Evolutionary conservation across 2,888 invertebrate genomes (phyloP).

Genomic region (Drosophila falleni): DNA sequence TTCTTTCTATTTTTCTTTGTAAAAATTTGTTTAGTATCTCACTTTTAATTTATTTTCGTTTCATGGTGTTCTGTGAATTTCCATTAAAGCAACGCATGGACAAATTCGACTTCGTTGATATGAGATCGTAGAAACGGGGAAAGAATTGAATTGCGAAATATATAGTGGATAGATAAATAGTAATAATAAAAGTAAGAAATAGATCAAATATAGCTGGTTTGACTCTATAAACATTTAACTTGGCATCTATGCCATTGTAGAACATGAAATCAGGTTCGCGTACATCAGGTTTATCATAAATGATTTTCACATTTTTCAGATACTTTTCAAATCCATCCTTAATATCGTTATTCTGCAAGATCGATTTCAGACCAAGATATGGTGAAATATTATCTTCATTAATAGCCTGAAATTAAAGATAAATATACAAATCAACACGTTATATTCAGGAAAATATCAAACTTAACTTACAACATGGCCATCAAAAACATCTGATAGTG

Average conservation of each 20-base stretch:
- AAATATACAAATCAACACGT: background rate
- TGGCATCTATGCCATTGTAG: conserved; percentile 92
- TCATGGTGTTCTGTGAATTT: conserved; percentile 29
- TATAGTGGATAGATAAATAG: conserved; percentile 93
- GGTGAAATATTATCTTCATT: conserved; percentile 90
- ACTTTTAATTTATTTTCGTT: conserved; percentile 42
- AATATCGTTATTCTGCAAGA: conserved; percentile 89
- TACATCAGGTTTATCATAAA: conserved; percentile 90
- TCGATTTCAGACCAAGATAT: conserved; percentile 91
- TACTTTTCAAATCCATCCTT: conserved; percentile 91
- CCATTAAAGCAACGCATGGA: conserved; percentile 19
- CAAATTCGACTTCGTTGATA: conserved; percentile 82
- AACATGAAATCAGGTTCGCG: conserved; percentile 97
- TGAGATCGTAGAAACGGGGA: conserved; percentile 88
- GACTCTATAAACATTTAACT: conserved; percentile 95
- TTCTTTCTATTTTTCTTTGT: conserved; percentile 23
- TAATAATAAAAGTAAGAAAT: conserved; percentile 94
- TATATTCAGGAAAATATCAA: background rate
- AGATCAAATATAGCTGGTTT: conserved; percentile 99
- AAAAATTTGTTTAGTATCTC: conserved; percentile 19
- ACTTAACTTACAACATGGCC: conserved; percentile 89
- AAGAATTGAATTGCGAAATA: conserved; percentile 92
- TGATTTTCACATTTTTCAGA: conserved; percentile 91
- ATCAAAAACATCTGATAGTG: conserved; percentile 88
- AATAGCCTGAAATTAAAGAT: conserved; percentile 87